phyloP scores from a whole-genome alignment of 1,140 invertebrate genomes.

The Temnothorax curvispinosus region DNA sequence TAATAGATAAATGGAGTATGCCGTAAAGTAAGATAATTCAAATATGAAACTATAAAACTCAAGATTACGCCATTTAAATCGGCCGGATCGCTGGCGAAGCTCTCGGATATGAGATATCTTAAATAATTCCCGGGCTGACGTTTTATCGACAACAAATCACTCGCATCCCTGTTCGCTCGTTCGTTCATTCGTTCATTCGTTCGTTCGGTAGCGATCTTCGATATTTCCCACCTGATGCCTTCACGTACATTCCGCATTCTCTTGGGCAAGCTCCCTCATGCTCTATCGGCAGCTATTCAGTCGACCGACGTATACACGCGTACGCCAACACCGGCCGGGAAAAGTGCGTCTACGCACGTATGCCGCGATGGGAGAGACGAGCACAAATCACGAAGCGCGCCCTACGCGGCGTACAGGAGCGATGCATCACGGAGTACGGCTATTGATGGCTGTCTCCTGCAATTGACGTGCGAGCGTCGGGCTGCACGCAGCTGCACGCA shows the following conservation, averaged over 20 bases:
- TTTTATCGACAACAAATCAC: conserved; percentile 61
- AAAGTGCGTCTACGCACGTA: conserved; percentile 35
- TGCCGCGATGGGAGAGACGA: conserved; percentile 13
- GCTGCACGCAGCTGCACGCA: conserved; percentile 52
- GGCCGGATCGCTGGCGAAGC: not conserved
- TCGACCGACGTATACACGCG: not conserved
- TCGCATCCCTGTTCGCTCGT: conserved; percentile 5
- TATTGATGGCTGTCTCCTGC: conserved; percentile 75
- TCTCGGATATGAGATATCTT: conserved; percentile 47
- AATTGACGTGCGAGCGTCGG: conserved; percentile 68
- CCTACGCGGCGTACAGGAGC: conserved; percentile 41
- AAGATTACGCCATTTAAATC: conserved; percentile 31
- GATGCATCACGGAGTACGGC: conserved; percentile 68
- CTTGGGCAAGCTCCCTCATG: conserved; percentile 24
- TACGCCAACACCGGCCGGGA: not conserved
- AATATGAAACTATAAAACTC: not conserved
- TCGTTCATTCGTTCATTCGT: not conserved
- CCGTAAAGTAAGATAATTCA: not conserved
- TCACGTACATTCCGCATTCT: conserved; percentile 44
- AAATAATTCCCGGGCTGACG: conserved; percentile 53
- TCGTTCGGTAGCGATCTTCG: conserved; percentile 41
- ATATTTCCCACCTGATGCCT: conserved; percentile 20
- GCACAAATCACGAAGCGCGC: conserved; percentile 60
- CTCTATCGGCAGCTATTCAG: conserved; percentile 49
- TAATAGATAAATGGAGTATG: not conserved